Evolutionary conservation across 2,888 invertebrate genomes (phyloP).

Genomic region (Limenitis arthemis): DNA sequence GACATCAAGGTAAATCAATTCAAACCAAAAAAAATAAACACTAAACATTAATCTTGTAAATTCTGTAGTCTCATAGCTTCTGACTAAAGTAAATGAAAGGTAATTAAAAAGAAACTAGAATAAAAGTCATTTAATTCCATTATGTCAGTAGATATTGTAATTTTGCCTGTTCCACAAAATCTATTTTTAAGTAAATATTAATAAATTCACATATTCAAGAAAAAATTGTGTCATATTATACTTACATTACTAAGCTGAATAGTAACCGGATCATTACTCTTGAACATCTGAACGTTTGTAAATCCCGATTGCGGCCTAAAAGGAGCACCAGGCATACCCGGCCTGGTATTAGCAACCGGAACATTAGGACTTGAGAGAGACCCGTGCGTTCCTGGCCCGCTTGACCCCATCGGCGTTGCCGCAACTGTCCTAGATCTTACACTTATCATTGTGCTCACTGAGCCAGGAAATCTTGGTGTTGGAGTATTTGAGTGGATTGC

Average conservation of each 20-base stretch:
- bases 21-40: background rate
- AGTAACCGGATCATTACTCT: conserved; percentile 25
- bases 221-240: conserved; percentile 12
- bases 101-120: background rate
- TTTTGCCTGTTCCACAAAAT: background rate
- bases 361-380: background rate
- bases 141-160: background rate
- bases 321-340: background rate
- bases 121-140: background rate
- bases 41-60: background rate
- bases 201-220: background rate
- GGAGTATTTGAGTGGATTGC: background rate
- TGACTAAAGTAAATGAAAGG: background rate
- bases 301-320: background rate
- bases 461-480: background rate
- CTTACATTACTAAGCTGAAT: conserved; percentile 39
- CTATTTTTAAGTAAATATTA: background rate
- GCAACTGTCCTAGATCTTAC: background rate
- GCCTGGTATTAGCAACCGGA: background rate
- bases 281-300: conserved; percentile 13
- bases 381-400: background rate
- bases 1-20: background rate
- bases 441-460: conserved; percentile 4
- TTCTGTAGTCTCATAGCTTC: background rate
- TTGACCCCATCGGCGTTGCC: background rate